Evolutionary conservation across 2,888 invertebrate genomes (phyloP), one percentile per base, ranked within the genome.

Genomic region (Catocala nupta): DNA sequence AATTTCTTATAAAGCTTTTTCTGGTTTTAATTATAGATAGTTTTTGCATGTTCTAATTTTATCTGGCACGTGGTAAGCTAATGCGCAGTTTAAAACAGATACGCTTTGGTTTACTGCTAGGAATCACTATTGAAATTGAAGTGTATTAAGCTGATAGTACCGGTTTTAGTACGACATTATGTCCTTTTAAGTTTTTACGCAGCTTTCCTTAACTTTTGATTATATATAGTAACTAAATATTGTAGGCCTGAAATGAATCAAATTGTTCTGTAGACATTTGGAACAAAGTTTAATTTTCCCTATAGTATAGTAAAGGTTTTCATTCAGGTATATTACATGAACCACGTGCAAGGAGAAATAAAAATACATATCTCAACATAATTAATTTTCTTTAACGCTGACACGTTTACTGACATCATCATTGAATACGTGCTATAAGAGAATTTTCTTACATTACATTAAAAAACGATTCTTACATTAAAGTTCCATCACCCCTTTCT

Each of bases 1-100:
- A 12, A 8, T 9, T 49, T 42, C 39, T 56, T 56, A n/a, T 49
- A 11, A 25, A 34, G 16, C 5, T 56, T 49, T 42, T 56, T 33
- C 8, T 25, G 3, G 55, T 56, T 43, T 45, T 56, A 56, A 50
- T 43, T 43, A 47, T 39, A 10, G 1, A 1, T 8, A 49, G 45
- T 56, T 45, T 56, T 56, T 50, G 56, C 12, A 43, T 50, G 49
- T n/a, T 55, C 39, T 55, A 55, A 55, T 55, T 55, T 39, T 39
- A 25, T 11, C 12, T 50, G 42, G n/a, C 55, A 55, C 45, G 48
- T 55, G 55, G 39, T 12, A n/a, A 9, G 33, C 10, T 55, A 34
- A n/a, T 5, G 36, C 9, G 36, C 36, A 39, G 9, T 39, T 39
- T 8, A 39, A 39, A 39, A 39, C 9, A 39, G 6, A 9, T 39